Evolutionary conservation across 2,888 invertebrate species (phyloP), one percentile per base, ranked within the genome.

Genomic region (Lasioglossum pauxillum): DNA sequence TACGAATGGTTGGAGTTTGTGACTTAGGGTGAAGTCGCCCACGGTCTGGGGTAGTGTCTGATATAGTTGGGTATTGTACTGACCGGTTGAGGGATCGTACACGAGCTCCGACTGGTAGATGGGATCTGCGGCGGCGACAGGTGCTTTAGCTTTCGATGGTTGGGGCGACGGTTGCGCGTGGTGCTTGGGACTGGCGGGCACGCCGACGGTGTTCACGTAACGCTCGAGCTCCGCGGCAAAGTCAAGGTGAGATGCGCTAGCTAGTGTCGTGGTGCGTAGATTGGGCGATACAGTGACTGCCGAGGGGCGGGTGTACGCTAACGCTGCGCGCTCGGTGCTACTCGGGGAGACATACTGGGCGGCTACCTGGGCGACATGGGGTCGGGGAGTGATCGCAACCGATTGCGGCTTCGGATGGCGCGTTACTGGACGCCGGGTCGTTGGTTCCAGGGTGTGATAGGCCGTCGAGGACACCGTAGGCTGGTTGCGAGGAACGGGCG

Each of bases 101-200:
- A 98, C 96, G 49, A 98, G 95, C 93, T 98, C 97, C 38, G 98
- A 97, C 76, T 97, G 97, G 95, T 98, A 98, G 80, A 98, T 96
- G 83, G 97, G 97, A 90, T 97, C 96, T 53, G 96, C 96, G 78
- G 86, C 80, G 27, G 86, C 57, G 38, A 87, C 86, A 49, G 86
- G 12, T 23, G 80, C 60, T 75, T 83, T 91, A 69, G 81, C 74
- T 84, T 82, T 88, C 75, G 89, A 73, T 69, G 76, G 31, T 82
- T 76, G 85, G 84, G 83, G 53, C 38, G 83, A 78, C 14, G 78
- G 23, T 80, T 88, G 91, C n/a, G 93, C 92, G 69, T 96, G 95
- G 69, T 96, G 95, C 44, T 89, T 90, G 95, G 93, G 31, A 95
- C 93, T 71, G 93, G 95, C 74, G 87, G 95, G 64, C 7, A 92